These are phyloP conservation scores for Panthera leo DNA, from an alignment of 2,113 vertebrate genomes.

Conservation along the genomic window DNA sequence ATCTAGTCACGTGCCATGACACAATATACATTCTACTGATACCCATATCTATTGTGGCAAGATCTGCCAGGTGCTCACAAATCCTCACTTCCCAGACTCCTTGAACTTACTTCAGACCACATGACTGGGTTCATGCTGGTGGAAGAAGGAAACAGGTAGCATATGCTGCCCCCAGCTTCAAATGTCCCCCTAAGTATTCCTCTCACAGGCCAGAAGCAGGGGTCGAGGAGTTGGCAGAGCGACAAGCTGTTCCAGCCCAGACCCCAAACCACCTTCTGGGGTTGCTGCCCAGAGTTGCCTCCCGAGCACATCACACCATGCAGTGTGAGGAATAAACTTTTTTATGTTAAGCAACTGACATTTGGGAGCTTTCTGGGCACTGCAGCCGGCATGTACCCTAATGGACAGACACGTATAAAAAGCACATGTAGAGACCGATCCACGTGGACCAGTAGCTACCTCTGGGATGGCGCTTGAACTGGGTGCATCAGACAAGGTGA, in stretches of 20 bases:
- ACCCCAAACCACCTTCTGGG: background rate
- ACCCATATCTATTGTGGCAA: background rate
- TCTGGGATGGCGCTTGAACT: background rate
- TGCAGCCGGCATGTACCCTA: background rate
- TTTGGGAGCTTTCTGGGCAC: background rate
- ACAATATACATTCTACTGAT: background rate
- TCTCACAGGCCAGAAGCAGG: background rate
- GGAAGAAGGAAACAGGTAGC: background rate
- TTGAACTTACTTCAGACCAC: background rate
- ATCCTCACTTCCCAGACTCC: background rate
- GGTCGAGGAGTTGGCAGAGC: too few species aligned
- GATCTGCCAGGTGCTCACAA: background rate
- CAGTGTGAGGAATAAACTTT: background rate
- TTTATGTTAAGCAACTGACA: background rate
- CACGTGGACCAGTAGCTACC: background rate
- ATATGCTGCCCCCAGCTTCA: background rate
- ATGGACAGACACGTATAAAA: background rate
- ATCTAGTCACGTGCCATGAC: background rate
- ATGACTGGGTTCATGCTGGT: background rate
- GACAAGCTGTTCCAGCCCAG: background rate
- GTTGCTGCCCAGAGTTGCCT: background rate
- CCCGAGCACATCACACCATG: background rate
- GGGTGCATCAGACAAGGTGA: background rate
- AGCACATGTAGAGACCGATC: background rate
- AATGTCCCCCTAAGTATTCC: background rate